Evolutionary conservation across 2,888 invertebrate genomes (phyloP).

Genomic region (Drosophila dives): DNA sequence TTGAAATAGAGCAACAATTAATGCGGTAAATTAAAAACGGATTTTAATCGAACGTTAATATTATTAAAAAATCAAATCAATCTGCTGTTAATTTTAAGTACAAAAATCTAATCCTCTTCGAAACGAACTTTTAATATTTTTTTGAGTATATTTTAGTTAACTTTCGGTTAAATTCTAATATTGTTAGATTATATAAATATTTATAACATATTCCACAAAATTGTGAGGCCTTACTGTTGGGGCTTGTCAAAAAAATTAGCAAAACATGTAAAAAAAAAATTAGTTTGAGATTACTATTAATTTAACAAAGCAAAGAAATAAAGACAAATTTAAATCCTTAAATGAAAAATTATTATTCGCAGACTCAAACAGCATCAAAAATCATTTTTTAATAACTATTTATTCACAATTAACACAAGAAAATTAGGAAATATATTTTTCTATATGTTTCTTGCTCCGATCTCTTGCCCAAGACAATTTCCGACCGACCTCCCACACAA

Average conservation of each 20-base stretch:
- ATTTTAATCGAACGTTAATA: not conserved
- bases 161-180: too few species aligned
- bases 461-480: constrained; percentile 1
- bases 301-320: not conserved
- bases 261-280: too few species aligned
- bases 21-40: not conserved
- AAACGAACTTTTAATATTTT: not conserved
- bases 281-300: not conserved
- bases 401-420: not conserved
- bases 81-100: not conserved
- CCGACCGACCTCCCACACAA: constrained; percentile 48
- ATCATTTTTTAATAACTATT: not conserved
- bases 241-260: too few species aligned
- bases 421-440: not conserved
- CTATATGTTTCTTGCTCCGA: not conserved
- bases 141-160: too few species aligned
- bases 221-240: too few species aligned
- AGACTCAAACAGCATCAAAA: not conserved
- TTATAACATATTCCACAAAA: too few species aligned
- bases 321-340: not conserved
- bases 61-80: not conserved
- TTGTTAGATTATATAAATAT: too few species aligned
- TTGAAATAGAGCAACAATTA: not conserved
- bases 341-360: not conserved
- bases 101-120: not conserved